Base-by-base conservation (phyloP, 2,113 vertebrate species). In the Phoxinus phoxinus region DNA sequence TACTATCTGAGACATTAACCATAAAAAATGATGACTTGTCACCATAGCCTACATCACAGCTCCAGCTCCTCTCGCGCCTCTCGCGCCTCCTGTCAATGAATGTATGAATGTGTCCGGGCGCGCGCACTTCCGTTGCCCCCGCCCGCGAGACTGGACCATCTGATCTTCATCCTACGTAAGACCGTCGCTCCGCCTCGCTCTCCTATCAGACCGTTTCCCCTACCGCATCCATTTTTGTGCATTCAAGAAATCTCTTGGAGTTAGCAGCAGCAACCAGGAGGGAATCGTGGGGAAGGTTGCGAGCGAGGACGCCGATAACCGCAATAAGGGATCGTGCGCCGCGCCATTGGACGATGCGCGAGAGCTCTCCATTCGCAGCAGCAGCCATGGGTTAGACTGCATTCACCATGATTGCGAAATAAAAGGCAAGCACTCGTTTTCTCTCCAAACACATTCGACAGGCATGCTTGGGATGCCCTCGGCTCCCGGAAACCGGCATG, bases 161-260 rank as follows among this genome's bases (percentile, higher is more conserved):
- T 92, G 88, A 91, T 93, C 90, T 88, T 86, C 85, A 90, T 82
- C 88, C 90, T 88, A 88, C 93, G 90, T 92, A 88, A 76, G 77
- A 82, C 44, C 69, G 83, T 85, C 48, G 84, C 88, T 86, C 90
- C 92, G 85, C 93, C 93, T 87, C 84, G 67, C 67, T 83, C 13
- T 81, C 85, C 85, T 84, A 84, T 92, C 90, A 90, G 87, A 85
- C 90, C 90, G 89, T 91, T 88, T 88, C 83, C 84, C 87, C 88
- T 85, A 82, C 87, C 86, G 83, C 90, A 86, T 90, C 90, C 90
- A 86, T 92, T 90, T 76, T 86, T 86, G 41, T 88, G 90, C 88
- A 90, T 81, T 90, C 83, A 89, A 85, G 86, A 86, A 89, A 86
- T 86, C 84, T 87, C 75, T 84, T 78, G 82, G 84, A 87, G 75